Percentiles rank a stretch among this genome's conserved stretches.
These are phyloP conservation scores for Megamerina dolium DNA, from an alignment of 2,888 invertebrate species.

Conservation along the genomic window DNA sequence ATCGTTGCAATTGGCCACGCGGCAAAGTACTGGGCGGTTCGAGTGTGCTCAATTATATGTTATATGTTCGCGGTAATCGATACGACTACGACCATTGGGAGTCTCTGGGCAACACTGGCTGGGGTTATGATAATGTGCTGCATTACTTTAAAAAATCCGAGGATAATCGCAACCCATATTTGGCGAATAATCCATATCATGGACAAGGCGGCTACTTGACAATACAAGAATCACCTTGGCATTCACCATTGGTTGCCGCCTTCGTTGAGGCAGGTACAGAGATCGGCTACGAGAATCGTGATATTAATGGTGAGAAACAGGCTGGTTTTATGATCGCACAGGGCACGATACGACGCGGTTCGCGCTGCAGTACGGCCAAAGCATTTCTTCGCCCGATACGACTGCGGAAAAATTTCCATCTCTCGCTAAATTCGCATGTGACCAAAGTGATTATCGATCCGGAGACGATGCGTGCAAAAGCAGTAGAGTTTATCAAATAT, in stretches of 20 bases:
- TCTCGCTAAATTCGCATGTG: slow-evolving; percentile 73
- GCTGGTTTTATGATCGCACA: slow-evolving; percentile 79
- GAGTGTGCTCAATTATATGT: slow-evolving; percentile 82
- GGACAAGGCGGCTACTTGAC: slow-evolving; percentile 69
- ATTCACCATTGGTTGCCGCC: slow-evolving; percentile 72
- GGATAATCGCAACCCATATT: slow-evolving; percentile 80
- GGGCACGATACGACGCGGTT: slow-evolving; percentile 71
- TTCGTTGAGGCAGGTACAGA: slow-evolving; percentile 77
- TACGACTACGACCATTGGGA: slow-evolving; percentile 89
- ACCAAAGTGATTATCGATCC: slow-evolving; percentile 71
- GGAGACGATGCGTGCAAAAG: slow-evolving; percentile 66
- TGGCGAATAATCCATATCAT: slow-evolving; percentile 61
- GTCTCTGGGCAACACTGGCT: slow-evolving; percentile 75
- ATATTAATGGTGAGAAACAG: slow-evolving; percentile 74
- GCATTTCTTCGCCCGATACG: slow-evolving; percentile 77
- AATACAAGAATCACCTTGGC: slow-evolving; percentile 79
- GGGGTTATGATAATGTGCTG: slow-evolving; percentile 78
- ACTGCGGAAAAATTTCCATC: slow-evolving; percentile 70
- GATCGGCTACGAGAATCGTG: slow-evolving; percentile 76
- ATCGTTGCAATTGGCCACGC: slow-evolving; percentile 81
- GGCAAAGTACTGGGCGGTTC: slow-evolving; percentile 87
- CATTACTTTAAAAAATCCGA: slow-evolving; percentile 87
- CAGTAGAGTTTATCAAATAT: slow-evolving; percentile 72
- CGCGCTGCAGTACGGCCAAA: slow-evolving; percentile 80
- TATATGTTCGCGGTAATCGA: slow-evolving; percentile 78